Conservation (phyloP, 2,797 vertebrate genomes). For the Melanotaenia pygmaea region DNA sequence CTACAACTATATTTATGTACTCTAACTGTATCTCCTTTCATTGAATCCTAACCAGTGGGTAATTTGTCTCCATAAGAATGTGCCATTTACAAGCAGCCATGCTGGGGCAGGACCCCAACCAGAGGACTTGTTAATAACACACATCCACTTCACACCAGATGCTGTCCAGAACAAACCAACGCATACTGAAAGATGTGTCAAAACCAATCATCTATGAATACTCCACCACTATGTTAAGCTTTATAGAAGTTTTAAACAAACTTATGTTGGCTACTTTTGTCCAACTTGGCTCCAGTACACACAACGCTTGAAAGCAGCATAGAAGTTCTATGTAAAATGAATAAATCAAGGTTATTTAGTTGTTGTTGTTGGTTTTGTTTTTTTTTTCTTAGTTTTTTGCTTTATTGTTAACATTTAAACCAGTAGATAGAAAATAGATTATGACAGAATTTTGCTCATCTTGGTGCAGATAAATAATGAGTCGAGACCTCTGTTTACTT, state of each 20-base stretch:
- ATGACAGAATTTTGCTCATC: background rate
- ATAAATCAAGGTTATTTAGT: background rate
- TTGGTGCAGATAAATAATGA: background rate
- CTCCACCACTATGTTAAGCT: slow-evolving; percentile 48
- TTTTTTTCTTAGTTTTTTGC: slow-evolving; percentile 11
- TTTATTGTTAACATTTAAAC: slow-evolving; percentile 14
- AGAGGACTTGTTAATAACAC: slow-evolving; percentile 82
- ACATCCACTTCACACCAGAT: slow-evolving; percentile 83
- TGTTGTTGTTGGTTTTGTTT: background rate
- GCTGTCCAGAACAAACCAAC: slow-evolving; percentile 76
- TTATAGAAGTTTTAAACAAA: slow-evolving; percentile 55
- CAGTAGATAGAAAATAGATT: background rate
- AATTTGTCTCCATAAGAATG: slow-evolving; percentile 82
- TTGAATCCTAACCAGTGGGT: slow-evolving; percentile 77
- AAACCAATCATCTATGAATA: slow-evolving; percentile 69
- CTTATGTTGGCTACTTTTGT: slow-evolving; percentile 12
- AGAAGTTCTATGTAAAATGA: background rate
- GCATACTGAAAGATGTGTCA: slow-evolving; percentile 67
- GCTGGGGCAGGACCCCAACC: slow-evolving; percentile 80
- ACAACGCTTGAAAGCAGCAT: slow-evolving; percentile 19
- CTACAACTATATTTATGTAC: slow-evolving; percentile 82
- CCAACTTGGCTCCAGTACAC: slow-evolving; percentile 5
- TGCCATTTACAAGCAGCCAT: slow-evolving; percentile 84
- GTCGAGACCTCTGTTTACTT: background rate
- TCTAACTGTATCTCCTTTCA: slow-evolving; percentile 83